These are phyloP conservation scores for Dasysyrphus albostriatus DNA, from an alignment of 2,888 invertebrate genomes.

Conservation along the genomic window DNA sequence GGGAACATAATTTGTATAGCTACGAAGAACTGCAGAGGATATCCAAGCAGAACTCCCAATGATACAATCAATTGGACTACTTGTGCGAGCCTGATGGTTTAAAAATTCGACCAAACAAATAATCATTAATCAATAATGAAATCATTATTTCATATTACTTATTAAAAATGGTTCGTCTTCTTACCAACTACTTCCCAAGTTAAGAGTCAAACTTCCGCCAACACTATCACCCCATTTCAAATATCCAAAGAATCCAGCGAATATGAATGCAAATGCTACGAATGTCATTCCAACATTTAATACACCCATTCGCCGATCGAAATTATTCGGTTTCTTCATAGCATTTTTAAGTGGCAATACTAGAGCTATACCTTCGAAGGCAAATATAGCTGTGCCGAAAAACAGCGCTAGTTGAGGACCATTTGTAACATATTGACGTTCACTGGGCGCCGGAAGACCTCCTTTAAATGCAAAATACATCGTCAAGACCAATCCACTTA, in stretches of 20 bases:
- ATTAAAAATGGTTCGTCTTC: slow-evolving; percentile 42
- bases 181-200: slow-evolving; percentile 86
- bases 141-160: neutral
- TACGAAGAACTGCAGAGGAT: slow-evolving; percentile 97
- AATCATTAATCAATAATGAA: neutral
- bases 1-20: slow-evolving; percentile 96
- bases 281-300: slow-evolving; percentile 94
- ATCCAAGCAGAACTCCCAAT: slow-evolving; percentile 93
- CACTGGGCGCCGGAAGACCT: slow-evolving; percentile 87
- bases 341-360: slow-evolving; percentile 97
- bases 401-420: slow-evolving; percentile 91
- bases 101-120: neutral
- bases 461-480: slow-evolving; percentile 91
- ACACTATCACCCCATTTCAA: slow-evolving; percentile 93
- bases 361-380: slow-evolving; percentile 98
- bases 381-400: slow-evolving; percentile 97
- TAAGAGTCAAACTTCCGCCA: slow-evolving; percentile 94
- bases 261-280: slow-evolving; percentile 91
- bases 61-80: slow-evolving; percentile 93
- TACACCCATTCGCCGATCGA: slow-evolving; percentile 92
- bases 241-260: slow-evolving; percentile 94
- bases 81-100: slow-evolving; percentile 89
- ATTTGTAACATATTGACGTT: slow-evolving; percentile 87
- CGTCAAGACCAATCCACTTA: slow-evolving; percentile 89
- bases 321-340: slow-evolving; percentile 92